Conservation (phyloP, 2,888 invertebrate genomes). For the Halictus ligatus region DNA sequence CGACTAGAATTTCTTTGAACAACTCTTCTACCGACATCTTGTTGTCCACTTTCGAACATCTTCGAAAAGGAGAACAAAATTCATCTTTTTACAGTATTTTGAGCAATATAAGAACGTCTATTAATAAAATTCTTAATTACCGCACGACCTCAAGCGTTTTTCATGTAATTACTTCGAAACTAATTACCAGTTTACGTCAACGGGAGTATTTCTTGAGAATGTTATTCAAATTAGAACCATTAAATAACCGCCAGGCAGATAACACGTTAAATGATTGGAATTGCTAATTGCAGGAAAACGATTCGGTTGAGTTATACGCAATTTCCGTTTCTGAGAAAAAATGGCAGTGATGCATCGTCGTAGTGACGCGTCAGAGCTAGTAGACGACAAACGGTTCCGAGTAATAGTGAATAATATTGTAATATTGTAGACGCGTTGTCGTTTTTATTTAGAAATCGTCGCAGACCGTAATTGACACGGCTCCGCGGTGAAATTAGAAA, state of each 20-base stretch:
- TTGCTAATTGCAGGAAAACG: neutral
- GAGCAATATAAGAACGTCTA: neutral
- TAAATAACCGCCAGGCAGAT: neutral
- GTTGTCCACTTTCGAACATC: neutral
- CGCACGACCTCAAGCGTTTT: neutral
- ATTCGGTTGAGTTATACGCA: neutral
- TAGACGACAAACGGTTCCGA: neutral
- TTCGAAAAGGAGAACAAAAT: neutral
- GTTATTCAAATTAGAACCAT: neutral
- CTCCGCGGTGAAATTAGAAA: slow-evolving; percentile 23
- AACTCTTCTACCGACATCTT: neutral
- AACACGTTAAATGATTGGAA: neutral
- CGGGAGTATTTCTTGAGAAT: neutral
- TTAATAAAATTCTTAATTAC: neutral
- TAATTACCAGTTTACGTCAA: neutral
- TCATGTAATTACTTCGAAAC: neutral
- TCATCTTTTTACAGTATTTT: neutral
- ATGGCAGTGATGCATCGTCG: neutral
- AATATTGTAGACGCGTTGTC: neutral
- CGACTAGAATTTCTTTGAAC: neutral
- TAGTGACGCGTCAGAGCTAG: neutral
- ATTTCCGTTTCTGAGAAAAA: neutral
- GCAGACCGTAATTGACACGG: slow-evolving; percentile 3
- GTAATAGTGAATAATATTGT: neutral
- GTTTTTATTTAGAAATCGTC: neutral